Base-by-base conservation (phyloP, 2,888 invertebrate species). In the Branchinecta sandiegonensis region DNA sequence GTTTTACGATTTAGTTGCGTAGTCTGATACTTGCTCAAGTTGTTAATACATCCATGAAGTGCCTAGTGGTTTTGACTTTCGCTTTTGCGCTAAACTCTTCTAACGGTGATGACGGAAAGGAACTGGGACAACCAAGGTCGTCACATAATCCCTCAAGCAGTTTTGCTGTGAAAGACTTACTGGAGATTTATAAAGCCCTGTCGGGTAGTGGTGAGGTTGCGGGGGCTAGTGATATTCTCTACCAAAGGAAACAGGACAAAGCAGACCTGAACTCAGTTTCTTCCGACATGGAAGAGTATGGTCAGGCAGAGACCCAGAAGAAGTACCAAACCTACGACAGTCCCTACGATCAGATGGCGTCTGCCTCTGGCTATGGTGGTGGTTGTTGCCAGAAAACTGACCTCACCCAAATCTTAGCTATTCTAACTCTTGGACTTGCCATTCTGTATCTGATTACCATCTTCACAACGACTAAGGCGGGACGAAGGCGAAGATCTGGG, bases 401-500 rank as follows among this genome's bases (percentile, higher is more conserved):
- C 50, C 46, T 69, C 11, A 23, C 67, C 12, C 69, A 67, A 11
- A 65, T 67, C 46, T 23, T 69, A 6, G 69, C 69, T 46, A 23
- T 69, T 9, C 23, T 65, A 46, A 68, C 69, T 9, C 56, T 69
- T 13, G 67, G 67, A 6, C 64, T 69, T 8, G 37, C 67, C 11
- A 23, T 69, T 2, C 65, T 69, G 23, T 69, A 69, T 17, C 48
- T 69, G 46, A 68, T 69, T 12, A 47, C 65, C 2, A 48, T 69
- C 14, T 67, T 67, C 4, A 68, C 68, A 8, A 69, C 69, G 8
- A 69, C 69, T 11, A 69, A 67, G 8, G 23, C 69, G 9, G 65
- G 65, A 14, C 65, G 48, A 46, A 64, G 68, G 50, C 65, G 50
- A 12, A 56, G 23, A 10, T 37, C 37, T 37, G 23, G 63, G 10